Base-by-base conservation (phyloP, 2,797 vertebrate genomes). In the Gadopsis bispinosus region DNA sequence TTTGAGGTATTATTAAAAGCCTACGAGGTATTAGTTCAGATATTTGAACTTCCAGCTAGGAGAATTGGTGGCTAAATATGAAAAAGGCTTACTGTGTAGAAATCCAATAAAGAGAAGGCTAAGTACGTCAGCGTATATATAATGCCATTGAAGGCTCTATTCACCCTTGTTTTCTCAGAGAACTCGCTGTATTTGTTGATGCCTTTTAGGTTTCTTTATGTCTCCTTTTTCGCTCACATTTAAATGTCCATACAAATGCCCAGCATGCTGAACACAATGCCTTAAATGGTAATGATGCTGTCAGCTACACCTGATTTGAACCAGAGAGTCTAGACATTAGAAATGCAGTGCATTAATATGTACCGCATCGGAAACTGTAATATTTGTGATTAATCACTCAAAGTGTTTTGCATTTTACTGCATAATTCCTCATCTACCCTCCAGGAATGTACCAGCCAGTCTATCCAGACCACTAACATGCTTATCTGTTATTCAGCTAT, bases 401-500 rank as follows among this genome's bases (percentile, higher is more conserved):
- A 51, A 54, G 62, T 47, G 8, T 54, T 80, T 76, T 45, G n/a
- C 29, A 76, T 73, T 78, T 73, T 6, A 60, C 33, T 71, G 31
- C 47, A 51, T 75, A 69, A 75, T 75, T 74, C 53, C 4, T 64
- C 51, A 45, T 72, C 7, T 60, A 13, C 64, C 81, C 75, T 76
- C 17, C 43, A 74, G 62, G 64, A 77, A 56, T 1, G 11, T 50
- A 69, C 16, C 64, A 77, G 17, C 13, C 58, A 71, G 39, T 75
- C 69, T 65, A 55, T 69, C 59, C 73, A 70, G 72, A 77, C 64
- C 59, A 37, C 60, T 68, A 51, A 75, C 73, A 72, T 77, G 58
- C 70, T 60, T 80, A 76, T 83, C 68, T 72, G 69, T 78, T 75
- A 69, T 74, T 41, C 69, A 73, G 70, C 82, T 76, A 80, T 84